These are phyloP conservation scores for Musca domestica DNA, from an alignment of 1,140 invertebrate genomes.

Conservation along the genomic window DNA sequence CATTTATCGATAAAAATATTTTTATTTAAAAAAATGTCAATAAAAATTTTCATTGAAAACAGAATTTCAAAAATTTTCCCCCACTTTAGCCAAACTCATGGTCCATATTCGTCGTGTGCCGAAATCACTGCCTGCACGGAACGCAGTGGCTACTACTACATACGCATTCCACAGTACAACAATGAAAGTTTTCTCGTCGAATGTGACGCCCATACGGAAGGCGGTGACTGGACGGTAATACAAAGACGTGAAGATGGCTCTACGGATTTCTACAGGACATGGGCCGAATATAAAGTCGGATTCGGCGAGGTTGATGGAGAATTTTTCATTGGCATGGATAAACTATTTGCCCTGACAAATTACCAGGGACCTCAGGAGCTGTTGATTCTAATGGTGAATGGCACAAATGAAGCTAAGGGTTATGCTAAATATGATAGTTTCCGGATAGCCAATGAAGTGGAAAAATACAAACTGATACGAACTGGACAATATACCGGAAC, in stretches of 20 bases:
- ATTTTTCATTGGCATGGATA: conserved; percentile 65
- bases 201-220: not conserved
- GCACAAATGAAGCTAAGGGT: conserved; percentile 50
- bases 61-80: too few relatives aligned
- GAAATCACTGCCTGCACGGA: not conserved
- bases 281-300: conserved; percentile 64
- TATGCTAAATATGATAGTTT: conserved; percentile 66
- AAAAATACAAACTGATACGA: conserved; percentile 64
- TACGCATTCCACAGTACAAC: not conserved
- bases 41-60: too few relatives aligned
- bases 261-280: conserved; percentile 63
- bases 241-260: conserved; percentile 64
- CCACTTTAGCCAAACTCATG: too few relatives aligned
- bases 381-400: conserved; percentile 64
- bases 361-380: conserved; percentile 60
- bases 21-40: too few relatives aligned
- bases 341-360: conserved; percentile 60
- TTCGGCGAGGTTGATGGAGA: conserved; percentile 63
- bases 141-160: not conserved
- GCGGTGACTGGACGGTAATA: conserved; percentile 48
- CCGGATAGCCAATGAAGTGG: conserved; percentile 61
- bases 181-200: not conserved
- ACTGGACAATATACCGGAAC: conserved; percentile 65
- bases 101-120: not conserved
- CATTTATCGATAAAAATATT: too few relatives aligned